Evolutionary conservation across 2,888 invertebrate species (phyloP).

Genomic region (Nephrotoma flavescens): DNA sequence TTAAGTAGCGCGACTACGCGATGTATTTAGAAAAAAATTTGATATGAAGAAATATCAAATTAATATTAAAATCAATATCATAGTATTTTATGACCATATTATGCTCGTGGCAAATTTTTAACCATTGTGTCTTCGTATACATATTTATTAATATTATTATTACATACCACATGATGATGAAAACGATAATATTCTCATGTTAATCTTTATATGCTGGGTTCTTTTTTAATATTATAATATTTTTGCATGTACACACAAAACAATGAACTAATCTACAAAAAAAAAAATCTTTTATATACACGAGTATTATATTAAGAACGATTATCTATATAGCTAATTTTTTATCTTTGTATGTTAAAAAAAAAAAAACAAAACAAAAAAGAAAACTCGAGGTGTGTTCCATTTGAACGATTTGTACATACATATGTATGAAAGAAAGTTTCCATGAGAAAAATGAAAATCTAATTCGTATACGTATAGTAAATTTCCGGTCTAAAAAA

Average conservation of each 20-base stretch:
- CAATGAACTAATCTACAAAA: background rate
- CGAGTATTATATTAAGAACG: background rate
- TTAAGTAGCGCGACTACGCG: too few species aligned
- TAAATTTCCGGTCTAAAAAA: background rate
- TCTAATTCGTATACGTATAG: background rate
- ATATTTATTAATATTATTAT: background rate
- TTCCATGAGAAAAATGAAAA: background rate
- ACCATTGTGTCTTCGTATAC: background rate
- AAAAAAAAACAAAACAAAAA: background rate
- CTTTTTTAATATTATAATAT: background rate
- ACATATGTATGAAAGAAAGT: background rate
- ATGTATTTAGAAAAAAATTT: background rate
- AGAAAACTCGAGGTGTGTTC: constrained; percentile 1
- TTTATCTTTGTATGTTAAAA: background rate
- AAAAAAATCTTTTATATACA: background rate
- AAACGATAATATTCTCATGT: background rate
- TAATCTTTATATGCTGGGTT: background rate
- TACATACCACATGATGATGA: background rate
- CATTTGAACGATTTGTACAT: background rate
- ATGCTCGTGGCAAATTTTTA: too few species aligned
- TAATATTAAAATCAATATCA: background rate
- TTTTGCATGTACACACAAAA: background rate
- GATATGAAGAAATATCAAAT: background rate
- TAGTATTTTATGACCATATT: background rate
- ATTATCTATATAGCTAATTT: background rate